phyloP scores from a whole-genome alignment of 2,888 invertebrate species.

The Drosophila testacea region DNA sequence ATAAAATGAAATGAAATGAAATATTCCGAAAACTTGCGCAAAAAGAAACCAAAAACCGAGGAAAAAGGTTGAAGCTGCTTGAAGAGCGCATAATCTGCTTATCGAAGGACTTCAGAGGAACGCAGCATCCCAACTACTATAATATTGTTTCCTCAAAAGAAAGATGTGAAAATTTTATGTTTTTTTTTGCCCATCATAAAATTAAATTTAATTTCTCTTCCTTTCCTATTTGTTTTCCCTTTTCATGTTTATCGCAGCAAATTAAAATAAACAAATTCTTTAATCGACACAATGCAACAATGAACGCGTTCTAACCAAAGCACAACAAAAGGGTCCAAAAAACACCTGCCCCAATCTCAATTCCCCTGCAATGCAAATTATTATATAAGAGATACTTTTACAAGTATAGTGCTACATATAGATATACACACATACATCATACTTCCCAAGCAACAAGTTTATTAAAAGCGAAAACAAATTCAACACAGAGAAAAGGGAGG shows the following conservation, averaged over 20 bases:
- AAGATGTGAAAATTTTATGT: constrained; percentile 67
- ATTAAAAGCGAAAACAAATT: constrained; percentile 32
- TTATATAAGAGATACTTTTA: constrained; percentile 54
- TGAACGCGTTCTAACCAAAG: background rate
- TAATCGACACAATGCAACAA: constrained; percentile 12
- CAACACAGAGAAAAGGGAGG: constrained; percentile 2
- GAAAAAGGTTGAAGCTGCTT: constrained; percentile 35
- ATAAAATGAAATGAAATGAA: constrained; percentile 21
- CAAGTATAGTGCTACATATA: background rate
- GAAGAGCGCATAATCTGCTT: constrained; percentile 68
- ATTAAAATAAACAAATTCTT: constrained; percentile 13
- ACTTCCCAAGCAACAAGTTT: constrained; percentile 27
- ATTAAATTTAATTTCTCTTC: constrained; percentile 49
- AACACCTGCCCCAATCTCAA: constrained; percentile 31
- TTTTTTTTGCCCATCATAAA: constrained; percentile 42
- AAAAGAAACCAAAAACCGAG: constrained; percentile 6
- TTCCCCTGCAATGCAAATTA: constrained; percentile 27
- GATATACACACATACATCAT: constrained; percentile 1
- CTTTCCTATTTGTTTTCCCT: background rate
- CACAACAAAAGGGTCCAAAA: constrained; percentile 2
- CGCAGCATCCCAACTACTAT: background rate
- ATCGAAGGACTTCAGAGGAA: constrained; percentile 54
- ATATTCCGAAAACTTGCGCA: constrained; percentile 34
- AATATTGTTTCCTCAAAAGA: constrained; percentile 32
- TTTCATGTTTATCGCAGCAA: constrained; percentile 6